Conservation (phyloP, 1,140 invertebrate species). For the Phocides pigmalion region DNA sequence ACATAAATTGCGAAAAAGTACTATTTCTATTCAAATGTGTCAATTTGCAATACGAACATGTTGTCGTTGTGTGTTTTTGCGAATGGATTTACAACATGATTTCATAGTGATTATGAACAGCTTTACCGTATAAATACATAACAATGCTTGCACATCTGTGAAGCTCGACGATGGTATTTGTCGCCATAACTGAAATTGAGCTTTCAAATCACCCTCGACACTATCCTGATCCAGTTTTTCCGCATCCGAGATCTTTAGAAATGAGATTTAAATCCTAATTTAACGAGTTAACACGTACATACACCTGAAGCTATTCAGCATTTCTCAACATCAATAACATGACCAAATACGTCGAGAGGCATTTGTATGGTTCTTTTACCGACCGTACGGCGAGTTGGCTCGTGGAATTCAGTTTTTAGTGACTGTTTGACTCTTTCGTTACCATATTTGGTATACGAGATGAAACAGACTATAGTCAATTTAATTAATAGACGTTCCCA, state of each 20-base stretch:
- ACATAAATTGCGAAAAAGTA: background rate
- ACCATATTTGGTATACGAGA: constrained; percentile 59
- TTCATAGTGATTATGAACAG: constrained; percentile 17
- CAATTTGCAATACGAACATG: background rate
- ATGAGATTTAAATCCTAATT: constrained; percentile 58
- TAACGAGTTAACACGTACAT: constrained; percentile 56
- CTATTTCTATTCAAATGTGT: constrained; percentile 1
- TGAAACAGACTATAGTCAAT: constrained; percentile 61
- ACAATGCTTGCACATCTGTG: background rate
- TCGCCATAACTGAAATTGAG: constrained; percentile 37
- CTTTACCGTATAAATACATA: constrained; percentile 25
- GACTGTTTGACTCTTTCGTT: constrained; percentile 51
- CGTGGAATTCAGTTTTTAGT: constrained; percentile 72
- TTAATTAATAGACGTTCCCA: constrained; percentile 70
- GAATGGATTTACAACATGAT: constrained; percentile 8
- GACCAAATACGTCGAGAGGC: constrained; percentile 53
- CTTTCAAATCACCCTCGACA: constrained; percentile 34
- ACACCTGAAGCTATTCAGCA: constrained; percentile 47
- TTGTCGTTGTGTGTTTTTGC: constrained; percentile 17
- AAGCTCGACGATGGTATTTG: constrained; percentile 30
- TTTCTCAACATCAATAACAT: constrained; percentile 60
- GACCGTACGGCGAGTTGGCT: constrained; percentile 50
- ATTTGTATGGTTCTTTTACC: constrained; percentile 60
- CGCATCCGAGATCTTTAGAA: constrained; percentile 40
- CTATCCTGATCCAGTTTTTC: constrained; percentile 51